Percentiles rank a stretch among this genome's conserved stretches.
Conservation (phyloP, 2,888 invertebrate genomes). For the Catocala fraxini region DNA sequence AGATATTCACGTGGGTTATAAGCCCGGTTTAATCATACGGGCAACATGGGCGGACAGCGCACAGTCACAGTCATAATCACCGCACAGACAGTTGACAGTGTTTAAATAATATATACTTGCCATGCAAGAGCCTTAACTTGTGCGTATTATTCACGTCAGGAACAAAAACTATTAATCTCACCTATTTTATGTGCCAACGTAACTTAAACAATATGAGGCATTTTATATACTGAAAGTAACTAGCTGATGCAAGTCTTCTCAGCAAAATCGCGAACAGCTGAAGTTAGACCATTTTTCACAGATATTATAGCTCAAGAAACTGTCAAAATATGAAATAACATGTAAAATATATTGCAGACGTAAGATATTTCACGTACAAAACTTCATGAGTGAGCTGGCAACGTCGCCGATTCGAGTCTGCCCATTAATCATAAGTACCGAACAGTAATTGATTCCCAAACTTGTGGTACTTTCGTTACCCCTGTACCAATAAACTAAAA, state of each 20-base stretch:
- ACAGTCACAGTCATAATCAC: no score
- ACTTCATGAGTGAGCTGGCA: constrained; percentile 20
- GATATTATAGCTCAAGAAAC: background rate
- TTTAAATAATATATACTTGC: no score
- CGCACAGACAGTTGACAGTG: no score
- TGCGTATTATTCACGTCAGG: no score
- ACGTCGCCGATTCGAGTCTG: constrained; percentile 9
- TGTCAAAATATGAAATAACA: constrained; percentile 5
- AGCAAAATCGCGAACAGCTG: background rate
- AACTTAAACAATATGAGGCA: no score
- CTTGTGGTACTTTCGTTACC: constrained; percentile 31
- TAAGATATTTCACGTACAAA: constrained; percentile 24
- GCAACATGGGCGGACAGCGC: no score
- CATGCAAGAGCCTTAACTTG: no score
- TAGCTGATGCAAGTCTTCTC: background rate
- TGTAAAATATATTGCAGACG: constrained; percentile 7
- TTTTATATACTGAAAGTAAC: no score
- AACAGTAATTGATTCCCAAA: constrained; percentile 51
- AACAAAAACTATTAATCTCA: no score
- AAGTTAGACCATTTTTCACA: constrained; percentile 5
- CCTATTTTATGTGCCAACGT: no score
- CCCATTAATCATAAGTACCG: constrained; percentile 46
- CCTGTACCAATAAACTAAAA: constrained; percentile 55
- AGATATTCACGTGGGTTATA: no score
- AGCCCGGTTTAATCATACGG: no score